phyloP scores from a whole-genome alignment of 2,888 invertebrate genomes.

The Leucozona laternaria region DNA sequence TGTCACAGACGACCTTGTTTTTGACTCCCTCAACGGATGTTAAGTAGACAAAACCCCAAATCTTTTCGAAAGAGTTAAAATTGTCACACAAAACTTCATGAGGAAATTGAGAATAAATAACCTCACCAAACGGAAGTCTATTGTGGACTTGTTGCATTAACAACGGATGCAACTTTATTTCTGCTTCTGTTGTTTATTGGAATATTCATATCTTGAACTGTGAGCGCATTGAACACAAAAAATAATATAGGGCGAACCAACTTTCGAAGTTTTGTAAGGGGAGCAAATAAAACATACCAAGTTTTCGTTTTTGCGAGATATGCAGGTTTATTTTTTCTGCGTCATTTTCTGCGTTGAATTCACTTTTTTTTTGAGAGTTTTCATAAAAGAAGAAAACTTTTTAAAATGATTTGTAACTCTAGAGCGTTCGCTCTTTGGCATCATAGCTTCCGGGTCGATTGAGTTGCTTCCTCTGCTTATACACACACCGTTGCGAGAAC shows the following conservation, averaged over 20 bases:
- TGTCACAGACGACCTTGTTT: no score
- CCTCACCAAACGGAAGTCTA: not conserved
- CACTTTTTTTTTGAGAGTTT: not conserved
- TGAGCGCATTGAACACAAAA: not conserved
- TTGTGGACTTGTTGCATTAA: conserved; percentile 2
- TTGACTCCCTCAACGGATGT: not conserved
- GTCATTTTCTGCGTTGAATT: conserved; percentile 13
- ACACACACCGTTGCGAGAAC: not conserved
- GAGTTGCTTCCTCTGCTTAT: conserved; percentile 2
- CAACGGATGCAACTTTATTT: not conserved
- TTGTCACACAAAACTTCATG: not conserved
- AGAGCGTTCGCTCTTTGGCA: conserved; percentile 38
- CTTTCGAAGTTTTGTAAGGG: not conserved
- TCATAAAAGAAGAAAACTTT: conserved; percentile 29
- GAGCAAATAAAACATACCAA: not conserved
- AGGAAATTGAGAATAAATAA: not conserved
- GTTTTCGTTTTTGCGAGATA: not conserved
- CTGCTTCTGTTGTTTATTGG: not conserved
- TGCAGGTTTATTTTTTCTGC: conserved; percentile 29
- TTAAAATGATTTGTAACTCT: conserved; percentile 55
- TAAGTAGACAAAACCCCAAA: not conserved
- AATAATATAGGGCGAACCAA: not conserved
- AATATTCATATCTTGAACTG: not conserved
- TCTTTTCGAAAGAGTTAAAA: not conserved
- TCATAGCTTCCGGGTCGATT: conserved; percentile 60